Percentiles rank a stretch among this genome's conserved stretches.
phyloP scores from a whole-genome alignment of 35 echinoderm and acorn worm genomes.

The Lytechinus variegatus region DNA sequence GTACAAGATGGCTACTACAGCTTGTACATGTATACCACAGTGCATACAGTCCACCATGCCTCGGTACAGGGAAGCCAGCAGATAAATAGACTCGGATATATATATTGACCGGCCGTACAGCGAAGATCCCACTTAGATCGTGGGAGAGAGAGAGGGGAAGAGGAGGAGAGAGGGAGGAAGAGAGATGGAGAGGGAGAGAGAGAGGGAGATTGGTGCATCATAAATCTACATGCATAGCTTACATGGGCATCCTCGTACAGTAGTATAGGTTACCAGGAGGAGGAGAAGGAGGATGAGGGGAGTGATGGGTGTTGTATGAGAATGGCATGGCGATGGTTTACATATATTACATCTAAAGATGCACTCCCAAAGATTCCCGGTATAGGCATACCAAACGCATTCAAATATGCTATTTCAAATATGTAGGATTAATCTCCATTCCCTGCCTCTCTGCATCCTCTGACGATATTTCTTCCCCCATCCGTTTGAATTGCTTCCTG shows the following conservation, averaged over 20 bases:
- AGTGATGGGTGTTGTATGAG: not conserved
- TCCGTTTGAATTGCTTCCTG: not conserved
- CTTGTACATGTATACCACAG: not conserved
- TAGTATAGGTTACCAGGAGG: not conserved
- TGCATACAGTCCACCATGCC: not conserved
- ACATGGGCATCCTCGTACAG: not conserved
- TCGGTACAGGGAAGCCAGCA: not conserved
- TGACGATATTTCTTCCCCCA: not conserved
- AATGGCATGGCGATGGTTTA: not conserved
- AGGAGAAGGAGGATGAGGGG: not conserved
- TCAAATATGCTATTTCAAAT: constrained; percentile 14
- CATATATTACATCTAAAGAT: not conserved
- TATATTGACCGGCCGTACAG: constrained; percentile 9
- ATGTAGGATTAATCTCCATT: not conserved
- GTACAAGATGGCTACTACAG: not conserved
- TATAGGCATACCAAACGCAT: not conserved
- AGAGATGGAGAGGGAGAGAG: not conserved
- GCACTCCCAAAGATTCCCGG: not conserved
- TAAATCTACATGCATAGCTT: constrained; percentile 19
- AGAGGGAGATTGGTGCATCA: not conserved
- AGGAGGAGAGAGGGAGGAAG: not conserved
- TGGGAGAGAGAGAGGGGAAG: not conserved
- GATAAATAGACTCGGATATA: constrained; percentile 4
- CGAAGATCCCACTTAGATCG: not conserved
- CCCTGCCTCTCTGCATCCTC: not conserved